Conservation (phyloP, 1,140 invertebrate genomes). For the Triops longicaudatus region DNA sequence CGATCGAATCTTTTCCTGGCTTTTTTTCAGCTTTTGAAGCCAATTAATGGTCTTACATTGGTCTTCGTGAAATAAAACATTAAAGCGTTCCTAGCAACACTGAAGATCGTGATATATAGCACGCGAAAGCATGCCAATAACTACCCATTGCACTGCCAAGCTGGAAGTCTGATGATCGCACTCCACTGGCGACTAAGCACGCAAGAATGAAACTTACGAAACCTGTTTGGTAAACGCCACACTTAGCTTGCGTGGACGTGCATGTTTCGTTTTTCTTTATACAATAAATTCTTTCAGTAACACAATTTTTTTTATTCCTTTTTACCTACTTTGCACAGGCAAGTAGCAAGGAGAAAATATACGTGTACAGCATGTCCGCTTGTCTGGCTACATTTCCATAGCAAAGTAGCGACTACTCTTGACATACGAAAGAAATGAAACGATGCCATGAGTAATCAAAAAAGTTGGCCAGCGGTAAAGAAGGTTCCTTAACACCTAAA, state of each 20-base stretch:
- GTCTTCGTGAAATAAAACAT: neutral
- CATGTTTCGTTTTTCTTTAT: neutral
- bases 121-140: neutral
- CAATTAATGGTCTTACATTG: neutral
- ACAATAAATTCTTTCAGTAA: neutral
- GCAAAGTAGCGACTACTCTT: neutral
- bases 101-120: neutral
- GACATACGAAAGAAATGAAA: neutral
- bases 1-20: no score
- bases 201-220: neutral
- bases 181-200: neutral
- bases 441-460: slow-evolving; percentile 4
- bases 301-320: neutral
- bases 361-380: neutral
- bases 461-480: neutral
- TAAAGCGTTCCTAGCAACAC: neutral
- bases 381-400: neutral
- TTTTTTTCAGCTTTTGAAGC: no score
- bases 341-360: neutral
- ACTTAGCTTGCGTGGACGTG: neutral
- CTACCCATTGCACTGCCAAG: neutral
- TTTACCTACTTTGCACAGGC: neutral
- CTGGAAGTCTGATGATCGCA: neutral
- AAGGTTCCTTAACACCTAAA: neutral
- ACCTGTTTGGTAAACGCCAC: neutral